Percentiles rank a stretch among this genome's conserved stretches.
Conservation (phyloP, 2,113 vertebrate species). For the Eudorcas thomsonii region DNA sequence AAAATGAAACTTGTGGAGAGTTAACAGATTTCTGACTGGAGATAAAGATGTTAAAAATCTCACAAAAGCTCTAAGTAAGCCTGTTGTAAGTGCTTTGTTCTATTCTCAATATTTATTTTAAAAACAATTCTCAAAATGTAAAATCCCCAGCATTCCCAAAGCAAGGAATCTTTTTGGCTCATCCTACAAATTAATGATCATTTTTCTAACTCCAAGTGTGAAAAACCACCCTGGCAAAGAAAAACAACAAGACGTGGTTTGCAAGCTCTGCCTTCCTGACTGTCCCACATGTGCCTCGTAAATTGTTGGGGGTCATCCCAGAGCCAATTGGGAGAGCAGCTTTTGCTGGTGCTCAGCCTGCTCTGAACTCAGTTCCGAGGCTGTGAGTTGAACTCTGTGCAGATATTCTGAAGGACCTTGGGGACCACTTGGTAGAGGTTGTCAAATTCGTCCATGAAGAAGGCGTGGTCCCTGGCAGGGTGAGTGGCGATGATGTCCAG, state of each 20-base stretch:
- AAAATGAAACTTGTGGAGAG: not conserved
- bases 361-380: slow-evolving; percentile 90
- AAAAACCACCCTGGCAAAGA: not conserved
- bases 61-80: not conserved
- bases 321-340: not conserved
- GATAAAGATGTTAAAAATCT: not conserved
- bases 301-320: rapidly evolving
- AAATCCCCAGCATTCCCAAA: not conserved
- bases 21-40: slow-evolving; percentile 1
- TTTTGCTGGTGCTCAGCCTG: not conserved
- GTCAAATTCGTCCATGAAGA: slow-evolving; percentile 98
- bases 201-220: slow-evolving; percentile 47
- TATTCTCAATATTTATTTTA: slow-evolving; percentile 16
- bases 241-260: not conserved
- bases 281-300: rapidly evolving
- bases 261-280: not conserved
- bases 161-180: not conserved
- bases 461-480: slow-evolving; percentile 93
- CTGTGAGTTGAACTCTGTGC: slow-evolving; percentile 97
- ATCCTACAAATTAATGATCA: not conserved
- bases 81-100: not conserved
- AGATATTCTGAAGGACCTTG: slow-evolving; percentile 95
- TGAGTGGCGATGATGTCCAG: slow-evolving; percentile 95
- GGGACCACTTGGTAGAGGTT: slow-evolving; percentile 91
- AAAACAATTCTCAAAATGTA: slow-evolving; percentile 23